phyloP scores from a whole-genome alignment of 2,797 vertebrate genomes.

The Lepus townsendii region DNA sequence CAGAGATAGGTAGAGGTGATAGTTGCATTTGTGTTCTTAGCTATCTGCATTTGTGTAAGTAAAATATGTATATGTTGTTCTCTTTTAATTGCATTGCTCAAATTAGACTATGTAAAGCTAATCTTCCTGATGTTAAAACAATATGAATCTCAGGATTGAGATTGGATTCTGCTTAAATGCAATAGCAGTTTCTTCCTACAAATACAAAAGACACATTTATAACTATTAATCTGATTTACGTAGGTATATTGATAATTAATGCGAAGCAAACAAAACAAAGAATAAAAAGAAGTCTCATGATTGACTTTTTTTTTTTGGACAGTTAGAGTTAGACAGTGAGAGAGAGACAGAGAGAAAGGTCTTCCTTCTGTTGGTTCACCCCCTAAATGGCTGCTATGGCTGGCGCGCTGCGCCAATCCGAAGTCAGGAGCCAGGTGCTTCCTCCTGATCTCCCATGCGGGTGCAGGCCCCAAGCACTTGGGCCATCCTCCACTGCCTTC shows the following conservation, averaged over 20 bases:
- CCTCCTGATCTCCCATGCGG: too few species aligned
- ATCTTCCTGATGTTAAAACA: not conserved
- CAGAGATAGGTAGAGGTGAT: not conserved
- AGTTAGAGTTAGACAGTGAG: too few species aligned
- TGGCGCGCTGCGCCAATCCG: too few species aligned
- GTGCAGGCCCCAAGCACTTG: too few species aligned
- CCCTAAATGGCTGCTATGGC: too few species aligned
- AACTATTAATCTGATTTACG: conserved; percentile 42
- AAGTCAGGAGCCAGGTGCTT: too few species aligned
- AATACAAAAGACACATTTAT: not conserved
- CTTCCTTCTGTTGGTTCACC: too few species aligned
- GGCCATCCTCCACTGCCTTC: too few species aligned
- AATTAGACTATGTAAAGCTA: not conserved
- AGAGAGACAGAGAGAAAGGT: too few species aligned
- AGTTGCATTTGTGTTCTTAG: conserved; percentile 29
- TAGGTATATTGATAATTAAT: conserved; percentile 45
- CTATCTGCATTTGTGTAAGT: not conserved
- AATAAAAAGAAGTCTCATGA: not conserved
- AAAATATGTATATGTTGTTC: not conserved
- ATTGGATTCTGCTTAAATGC: not conserved
- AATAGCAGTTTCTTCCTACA: conserved; percentile 68
- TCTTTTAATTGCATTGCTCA: not conserved
- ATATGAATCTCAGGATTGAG: not conserved
- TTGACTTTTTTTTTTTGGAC: not conserved
- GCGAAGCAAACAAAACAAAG: conserved; percentile 33